These are phyloP conservation scores for Lindbergichthys nudifrons DNA, from an alignment of 2,797 vertebrate genomes.

Conservation along the genomic window DNA sequence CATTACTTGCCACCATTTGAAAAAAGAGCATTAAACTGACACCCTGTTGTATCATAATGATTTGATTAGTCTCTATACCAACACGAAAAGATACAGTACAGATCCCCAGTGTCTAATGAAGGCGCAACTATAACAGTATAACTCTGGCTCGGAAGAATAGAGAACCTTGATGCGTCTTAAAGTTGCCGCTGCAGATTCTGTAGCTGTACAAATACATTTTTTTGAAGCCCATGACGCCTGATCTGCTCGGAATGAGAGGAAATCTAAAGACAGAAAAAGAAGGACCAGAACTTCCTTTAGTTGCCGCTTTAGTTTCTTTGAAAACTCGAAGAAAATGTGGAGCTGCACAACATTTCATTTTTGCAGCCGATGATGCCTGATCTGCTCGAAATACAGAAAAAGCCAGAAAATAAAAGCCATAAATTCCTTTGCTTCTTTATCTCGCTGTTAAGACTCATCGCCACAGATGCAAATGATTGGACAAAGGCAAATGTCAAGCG, in stretches of 20 bases:
- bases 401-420: constrained; percentile 25
- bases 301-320: constrained; percentile 2
- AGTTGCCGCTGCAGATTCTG: constrained; percentile 8
- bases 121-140: constrained; percentile 25
- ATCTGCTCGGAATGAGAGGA: not conserved
- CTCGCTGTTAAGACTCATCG: constrained; percentile 25
- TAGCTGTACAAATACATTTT: not conserved
- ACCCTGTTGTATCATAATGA: constrained; percentile 45
- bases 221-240: not conserved
- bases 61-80: constrained; percentile 59
- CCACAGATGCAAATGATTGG: constrained; percentile 53
- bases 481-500: constrained; percentile 59
- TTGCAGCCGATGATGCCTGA: not conserved
- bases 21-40: constrained; percentile 23
- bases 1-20: constrained; percentile 33
- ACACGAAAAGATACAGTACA: constrained; percentile 39
- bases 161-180: constrained; percentile 27
- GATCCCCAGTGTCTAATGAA: constrained; percentile 28
- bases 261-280: not conserved
- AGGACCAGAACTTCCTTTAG: constrained; percentile 26
- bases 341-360: not conserved
- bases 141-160: constrained; percentile 7
- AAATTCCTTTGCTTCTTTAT: constrained; percentile 13
- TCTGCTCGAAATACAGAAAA: not conserved
- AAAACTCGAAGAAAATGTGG: too few relatives aligned